These are phyloP conservation scores for Notothenia rossii DNA, from an alignment of 2,113 vertebrate genomes.

Conservation along the genomic window DNA sequence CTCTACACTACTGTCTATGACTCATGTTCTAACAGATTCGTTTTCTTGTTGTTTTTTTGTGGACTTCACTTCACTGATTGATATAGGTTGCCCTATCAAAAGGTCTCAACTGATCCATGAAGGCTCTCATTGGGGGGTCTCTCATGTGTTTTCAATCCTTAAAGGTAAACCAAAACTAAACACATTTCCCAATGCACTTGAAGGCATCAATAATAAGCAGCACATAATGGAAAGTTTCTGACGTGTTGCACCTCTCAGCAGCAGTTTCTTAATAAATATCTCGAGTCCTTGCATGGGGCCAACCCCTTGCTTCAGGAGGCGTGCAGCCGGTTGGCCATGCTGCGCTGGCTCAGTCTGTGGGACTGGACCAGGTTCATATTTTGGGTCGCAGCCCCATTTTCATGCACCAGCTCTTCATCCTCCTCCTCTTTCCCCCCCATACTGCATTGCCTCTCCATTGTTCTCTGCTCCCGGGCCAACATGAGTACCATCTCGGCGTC, in stretches of 20 bases:
- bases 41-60: too few relatives aligned
- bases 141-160: not conserved
- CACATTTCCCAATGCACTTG: not conserved
- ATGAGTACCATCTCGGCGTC: constrained; percentile 71
- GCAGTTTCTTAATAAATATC: constrained; percentile 20
- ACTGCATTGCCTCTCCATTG: constrained; percentile 21
- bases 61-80: too few relatives aligned
- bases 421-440: not conserved
- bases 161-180: not conserved
- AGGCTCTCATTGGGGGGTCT: not conserved
- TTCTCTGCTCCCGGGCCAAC: constrained; percentile 6
- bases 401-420: not conserved
- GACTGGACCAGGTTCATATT: not conserved
- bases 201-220: constrained; percentile 19
- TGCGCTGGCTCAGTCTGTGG: constrained; percentile 54
- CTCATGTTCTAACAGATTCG: not conserved
- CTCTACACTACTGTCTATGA: not conserved
- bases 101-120: not conserved
- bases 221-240: constrained; percentile 20
- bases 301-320: constrained; percentile 79
- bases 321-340: constrained; percentile 79
- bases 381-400: constrained; percentile 25
- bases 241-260: constrained; percentile 4
- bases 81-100: not conserved
- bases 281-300: not conserved